These are phyloP conservation scores for Physella acuta DNA, from an alignment of 1,140 invertebrate genomes.

Conservation along the genomic window DNA sequence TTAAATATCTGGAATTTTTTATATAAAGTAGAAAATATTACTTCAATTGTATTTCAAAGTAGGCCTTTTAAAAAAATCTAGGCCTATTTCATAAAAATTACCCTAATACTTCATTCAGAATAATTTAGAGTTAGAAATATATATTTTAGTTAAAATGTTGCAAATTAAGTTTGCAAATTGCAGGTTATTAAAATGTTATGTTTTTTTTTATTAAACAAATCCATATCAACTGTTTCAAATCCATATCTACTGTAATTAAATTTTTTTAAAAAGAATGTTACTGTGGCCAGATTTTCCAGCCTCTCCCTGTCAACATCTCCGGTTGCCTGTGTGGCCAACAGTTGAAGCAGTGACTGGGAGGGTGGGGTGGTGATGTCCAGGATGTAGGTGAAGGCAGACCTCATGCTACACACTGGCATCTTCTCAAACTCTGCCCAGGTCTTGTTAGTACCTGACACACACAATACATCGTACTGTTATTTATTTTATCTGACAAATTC, in stretches of 20 bases:
- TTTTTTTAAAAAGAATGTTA: too few relatives aligned
- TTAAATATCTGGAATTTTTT: background rate
- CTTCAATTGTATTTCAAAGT: background rate
- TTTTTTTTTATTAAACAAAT: too few relatives aligned
- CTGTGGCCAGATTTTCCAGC: slow-evolving; percentile 77
- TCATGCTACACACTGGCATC: slow-evolving; percentile 75
- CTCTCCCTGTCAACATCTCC: slow-evolving; percentile 73
- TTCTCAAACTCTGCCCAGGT: slow-evolving; percentile 84
- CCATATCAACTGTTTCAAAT: too few relatives aligned
- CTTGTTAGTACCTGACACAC: slow-evolving; percentile 71
- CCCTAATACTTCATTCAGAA: too few relatives aligned
- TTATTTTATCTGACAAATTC: too few relatives aligned
- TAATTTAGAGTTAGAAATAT: too few relatives aligned
- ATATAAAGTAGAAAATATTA: too few relatives aligned
- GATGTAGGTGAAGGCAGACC: slow-evolving; percentile 79
- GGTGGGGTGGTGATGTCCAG: slow-evolving; percentile 92
- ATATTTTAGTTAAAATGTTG: too few relatives aligned
- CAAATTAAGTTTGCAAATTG: too few relatives aligned
- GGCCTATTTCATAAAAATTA: too few relatives aligned
- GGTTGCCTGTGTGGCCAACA: slow-evolving; percentile 78
- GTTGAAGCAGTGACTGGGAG: slow-evolving; percentile 79
- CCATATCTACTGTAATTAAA: too few relatives aligned
- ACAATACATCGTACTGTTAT: background rate
- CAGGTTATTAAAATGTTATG: too few relatives aligned
- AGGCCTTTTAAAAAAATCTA: background rate